Evolutionary conservation across 2,113 vertebrate species (phyloP).

Genomic region (Callionymus lyra): DNA sequence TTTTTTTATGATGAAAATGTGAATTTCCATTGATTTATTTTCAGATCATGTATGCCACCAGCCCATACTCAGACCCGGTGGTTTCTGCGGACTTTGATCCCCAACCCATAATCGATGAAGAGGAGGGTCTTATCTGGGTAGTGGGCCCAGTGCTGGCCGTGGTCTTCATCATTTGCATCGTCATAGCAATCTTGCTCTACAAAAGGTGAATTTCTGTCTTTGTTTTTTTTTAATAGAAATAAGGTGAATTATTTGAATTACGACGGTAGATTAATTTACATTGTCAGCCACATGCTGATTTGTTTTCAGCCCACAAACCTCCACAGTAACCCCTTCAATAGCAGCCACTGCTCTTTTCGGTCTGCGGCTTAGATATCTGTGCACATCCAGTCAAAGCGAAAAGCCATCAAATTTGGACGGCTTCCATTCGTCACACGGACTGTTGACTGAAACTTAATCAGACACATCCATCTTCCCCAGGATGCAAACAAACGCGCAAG

Average conservation of each 20-base stretch:
- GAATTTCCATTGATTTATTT: no score
- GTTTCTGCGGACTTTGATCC: slow-evolving; percentile 92
- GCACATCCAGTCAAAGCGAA: slow-evolving; percentile 17
- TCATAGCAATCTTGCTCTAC: slow-evolving; percentile 97
- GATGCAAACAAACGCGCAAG: slow-evolving; percentile 1
- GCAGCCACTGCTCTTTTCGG: no score
- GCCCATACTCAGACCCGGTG: slow-evolving; percentile 93
- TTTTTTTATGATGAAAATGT: no score
- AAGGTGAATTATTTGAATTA: no score
- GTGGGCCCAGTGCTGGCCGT: slow-evolving; percentile 96
- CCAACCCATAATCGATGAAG: slow-evolving; percentile 95
- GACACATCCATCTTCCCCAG: slow-evolving; percentile 17
- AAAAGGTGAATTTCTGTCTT: slow-evolving; percentile 78
- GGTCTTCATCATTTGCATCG: slow-evolving; percentile 99
- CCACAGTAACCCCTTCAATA: no score
- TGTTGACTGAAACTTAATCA: slow-evolving; percentile 34
- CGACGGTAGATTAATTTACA: no score
- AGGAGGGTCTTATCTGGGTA: slow-evolving; percentile 97
- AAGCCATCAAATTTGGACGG: slow-evolving; percentile 20
- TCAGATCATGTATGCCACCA: slow-evolving; percentile 95
- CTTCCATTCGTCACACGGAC: slow-evolving; percentile 29
- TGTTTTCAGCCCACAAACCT: no score
- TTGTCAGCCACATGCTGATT: no score
- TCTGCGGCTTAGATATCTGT: slow-evolving; percentile 2
- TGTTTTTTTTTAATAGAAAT: no score